phyloP scores from a whole-genome alignment of 2,797 vertebrate species.

The Zalophus californianus region DNA sequence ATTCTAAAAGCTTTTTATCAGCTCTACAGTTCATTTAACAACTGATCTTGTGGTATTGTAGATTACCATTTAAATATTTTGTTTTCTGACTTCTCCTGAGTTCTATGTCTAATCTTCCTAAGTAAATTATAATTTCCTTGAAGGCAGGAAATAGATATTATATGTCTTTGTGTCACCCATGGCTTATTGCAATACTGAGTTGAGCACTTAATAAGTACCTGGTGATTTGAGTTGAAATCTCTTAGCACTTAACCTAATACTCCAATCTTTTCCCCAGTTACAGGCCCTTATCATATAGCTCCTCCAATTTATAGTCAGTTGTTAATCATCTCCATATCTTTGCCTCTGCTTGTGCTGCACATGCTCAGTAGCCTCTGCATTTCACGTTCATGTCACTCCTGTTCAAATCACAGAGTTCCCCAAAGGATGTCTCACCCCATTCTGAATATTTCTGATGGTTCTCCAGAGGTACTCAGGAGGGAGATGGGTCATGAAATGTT shows the following conservation, averaged over 20 bases:
- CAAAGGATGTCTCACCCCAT: background rate
- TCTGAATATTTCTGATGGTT: background rate
- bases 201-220: background rate
- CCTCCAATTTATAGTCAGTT: background rate
- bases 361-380: background rate
- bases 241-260: slow-evolving; percentile 26
- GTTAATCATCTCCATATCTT: background rate
- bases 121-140: slow-evolving; percentile 66
- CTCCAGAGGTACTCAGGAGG: background rate
- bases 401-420: background rate
- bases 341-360: background rate
- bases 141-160: slow-evolving; percentile 50
- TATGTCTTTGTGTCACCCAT: background rate
- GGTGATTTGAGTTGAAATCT: slow-evolving; percentile 48
- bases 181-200: background rate
- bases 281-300: background rate
- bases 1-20: background rate
- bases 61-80: slow-evolving; percentile 61
- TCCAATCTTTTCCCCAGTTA: background rate
- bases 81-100: background rate
- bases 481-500: background rate
- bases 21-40: background rate
- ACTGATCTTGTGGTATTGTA: background rate
- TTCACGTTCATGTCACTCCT: background rate
- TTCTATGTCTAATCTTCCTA: slow-evolving; percentile 30